These are phyloP conservation scores for Sycophila texana DNA, from an alignment of 2,888 invertebrate species.

Conservation along the genomic window DNA sequence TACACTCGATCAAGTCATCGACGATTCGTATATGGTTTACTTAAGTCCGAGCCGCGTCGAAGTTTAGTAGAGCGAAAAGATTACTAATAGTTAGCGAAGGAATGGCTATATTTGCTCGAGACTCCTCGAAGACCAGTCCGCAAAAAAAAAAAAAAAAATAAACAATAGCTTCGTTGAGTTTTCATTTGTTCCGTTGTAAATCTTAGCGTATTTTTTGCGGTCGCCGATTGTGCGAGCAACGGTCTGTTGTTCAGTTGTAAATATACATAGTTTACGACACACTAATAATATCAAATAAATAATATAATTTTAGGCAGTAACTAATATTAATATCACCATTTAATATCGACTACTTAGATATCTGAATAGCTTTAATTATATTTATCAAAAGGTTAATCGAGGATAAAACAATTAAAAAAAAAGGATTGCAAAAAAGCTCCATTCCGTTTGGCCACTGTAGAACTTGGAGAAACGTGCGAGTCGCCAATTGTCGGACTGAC, in stretches of 20 bases:
- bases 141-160: slow-evolving; percentile 3
- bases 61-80: not conserved
- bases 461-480: slow-evolving; percentile 12
- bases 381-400: slow-evolving; percentile 49
- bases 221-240: slow-evolving; percentile 57
- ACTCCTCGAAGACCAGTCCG: not conserved
- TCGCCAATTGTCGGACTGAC: slow-evolving; percentile 15
- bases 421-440: slow-evolving; percentile 10
- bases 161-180: slow-evolving; percentile 37
- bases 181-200: slow-evolving; percentile 45
- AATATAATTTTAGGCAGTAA: slow-evolving; percentile 60
- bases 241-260: slow-evolving; percentile 73
- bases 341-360: slow-evolving; percentile 67
- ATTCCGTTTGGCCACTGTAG: not conserved
- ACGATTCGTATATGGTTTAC: too few species aligned
- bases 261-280: slow-evolving; percentile 68
- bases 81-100: slow-evolving; percentile 12
- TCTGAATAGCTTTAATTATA: slow-evolving; percentile 69
- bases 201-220: slow-evolving; percentile 55
- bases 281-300: slow-evolving; percentile 66
- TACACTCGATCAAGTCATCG: too few species aligned
- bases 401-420: slow-evolving; percentile 23
- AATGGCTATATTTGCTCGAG: slow-evolving; percentile 12
- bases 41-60: too few species aligned
- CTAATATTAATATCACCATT: slow-evolving; percentile 67